These are phyloP conservation scores for Amphiura filiformis DNA, from an alignment of 35 echinoderm and acorn worm species.

Conservation along the genomic window DNA sequence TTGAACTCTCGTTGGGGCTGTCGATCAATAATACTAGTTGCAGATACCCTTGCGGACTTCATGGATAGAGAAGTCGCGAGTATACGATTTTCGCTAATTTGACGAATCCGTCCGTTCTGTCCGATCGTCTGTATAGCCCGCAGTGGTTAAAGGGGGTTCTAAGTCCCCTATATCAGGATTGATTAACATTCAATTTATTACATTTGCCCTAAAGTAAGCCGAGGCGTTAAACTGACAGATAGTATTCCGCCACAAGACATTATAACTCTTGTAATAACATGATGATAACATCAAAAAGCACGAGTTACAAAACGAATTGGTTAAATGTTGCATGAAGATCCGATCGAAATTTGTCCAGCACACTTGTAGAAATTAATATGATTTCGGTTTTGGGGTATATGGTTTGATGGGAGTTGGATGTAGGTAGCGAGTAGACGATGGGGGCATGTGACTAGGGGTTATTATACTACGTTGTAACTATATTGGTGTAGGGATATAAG, in stretches of 20 bases:
- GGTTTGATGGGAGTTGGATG: neutral
- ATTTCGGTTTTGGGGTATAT: neutral
- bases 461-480: neutral
- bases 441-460: neutral
- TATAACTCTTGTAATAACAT: neutral
- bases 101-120: neutral
- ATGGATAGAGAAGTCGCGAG: neutral
- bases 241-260: neutral
- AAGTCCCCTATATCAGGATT: neutral
- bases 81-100: neutral
- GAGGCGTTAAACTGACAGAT: neutral
- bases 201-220: neutral
- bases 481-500: neutral
- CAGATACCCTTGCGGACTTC: constrained; percentile 6
- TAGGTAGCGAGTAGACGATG: neutral
- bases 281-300: neutral
- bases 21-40: constrained; percentile 8
- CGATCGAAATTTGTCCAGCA: neutral
- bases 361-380: constrained; percentile 5
- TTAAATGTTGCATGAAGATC: constrained; percentile 7
- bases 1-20: constrained; percentile 5
- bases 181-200: constrained; percentile 15
- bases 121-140: neutral
- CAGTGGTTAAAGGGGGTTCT: neutral
- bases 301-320: neutral